Base-by-base conservation (phyloP, 2,797 vertebrate genomes). In the Sciaenops ocellatus region DNA sequence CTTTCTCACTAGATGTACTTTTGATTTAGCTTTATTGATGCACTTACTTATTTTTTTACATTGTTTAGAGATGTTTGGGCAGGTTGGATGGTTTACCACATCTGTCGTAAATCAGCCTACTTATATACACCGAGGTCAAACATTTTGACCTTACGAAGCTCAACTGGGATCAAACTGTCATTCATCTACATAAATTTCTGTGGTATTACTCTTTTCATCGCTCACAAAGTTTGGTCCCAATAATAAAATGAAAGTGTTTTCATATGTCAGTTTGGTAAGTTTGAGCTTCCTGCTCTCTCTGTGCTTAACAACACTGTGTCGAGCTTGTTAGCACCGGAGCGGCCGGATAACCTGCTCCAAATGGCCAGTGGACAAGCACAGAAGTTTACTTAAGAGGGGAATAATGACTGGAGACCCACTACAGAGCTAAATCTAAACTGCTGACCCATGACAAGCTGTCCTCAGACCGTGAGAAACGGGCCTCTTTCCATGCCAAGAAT, bases 391-490 rank as follows among this genome's bases (percentile, higher is more conserved):
- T 79, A 82, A 80, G 60, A 78, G 77, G n/a, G 52, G 79, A 88
- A 83, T 80, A 87, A 89, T 85, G 87, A 86, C 69, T 69, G 65
- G 63, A 83, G 82, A 84, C 76, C 78, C 73, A 80, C 85, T 73
- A 77, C 61, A 69, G 54, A 68, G 80, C 76, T 77, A 61, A 87
- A 84, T 87, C 85, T 86, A 85, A 88, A 89, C 81, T 64, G 75
- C 80, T 92, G 93, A 92, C 87, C 90, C 82, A n/a, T 76, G 78
- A 88, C 87, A 82, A 68, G 84, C 84, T 74, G 82, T 90, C 84
- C 86, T 84, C 75, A 69, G 81, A 89, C 88, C 79, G 78, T 93
- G 91, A 92, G 92, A 92, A 93, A 88, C 68, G 22, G 76, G 75
- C 67, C 82, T 84, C 69, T 73, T 73, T 91, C 81, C 83, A 72